Evolutionary conservation across 1,140 invertebrate species (phyloP).

Genomic region (Drosophila littoralis): DNA sequence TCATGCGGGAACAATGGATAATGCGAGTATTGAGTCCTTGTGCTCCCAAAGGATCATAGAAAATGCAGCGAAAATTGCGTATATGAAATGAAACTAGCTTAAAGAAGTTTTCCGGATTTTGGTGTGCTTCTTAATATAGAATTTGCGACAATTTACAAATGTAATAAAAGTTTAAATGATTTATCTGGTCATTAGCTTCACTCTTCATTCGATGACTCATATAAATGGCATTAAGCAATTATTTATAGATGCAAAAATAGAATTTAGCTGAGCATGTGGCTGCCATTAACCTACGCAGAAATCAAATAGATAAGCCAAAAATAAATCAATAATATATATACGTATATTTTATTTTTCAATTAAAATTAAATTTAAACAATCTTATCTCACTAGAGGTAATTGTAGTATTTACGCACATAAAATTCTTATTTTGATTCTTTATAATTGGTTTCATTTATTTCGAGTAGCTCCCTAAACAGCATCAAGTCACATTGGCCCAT

Average conservation of each 20-base stretch:
- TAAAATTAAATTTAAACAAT: constrained; percentile 6
- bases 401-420: not conserved
- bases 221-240: too few species aligned
- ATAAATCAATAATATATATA: not conserved
- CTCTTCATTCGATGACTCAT: too few species aligned
- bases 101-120: too few species aligned
- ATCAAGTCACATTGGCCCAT: constrained; percentile 70
- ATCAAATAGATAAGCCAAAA: not conserved
- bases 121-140: too few species aligned
- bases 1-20: constrained; percentile 13
- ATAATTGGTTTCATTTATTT: not conserved
- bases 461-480: not conserved
- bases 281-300: not conserved
- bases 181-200: too few species aligned
- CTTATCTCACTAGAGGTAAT: constrained; percentile 5
- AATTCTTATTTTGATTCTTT: not conserved
- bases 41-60: constrained; percentile 1
- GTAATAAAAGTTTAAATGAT: too few species aligned
- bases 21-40: constrained; percentile 5
- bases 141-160: too few species aligned
- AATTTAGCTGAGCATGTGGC: too few species aligned
- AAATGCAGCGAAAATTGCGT: constrained; percentile 8
- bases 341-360: not conserved
- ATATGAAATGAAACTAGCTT: not conserved
- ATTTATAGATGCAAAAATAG: too few species aligned